Evolutionary conservation across 2,797 vertebrate species (phyloP).

Genomic region (Tragelaphus eurycerus): DNA sequence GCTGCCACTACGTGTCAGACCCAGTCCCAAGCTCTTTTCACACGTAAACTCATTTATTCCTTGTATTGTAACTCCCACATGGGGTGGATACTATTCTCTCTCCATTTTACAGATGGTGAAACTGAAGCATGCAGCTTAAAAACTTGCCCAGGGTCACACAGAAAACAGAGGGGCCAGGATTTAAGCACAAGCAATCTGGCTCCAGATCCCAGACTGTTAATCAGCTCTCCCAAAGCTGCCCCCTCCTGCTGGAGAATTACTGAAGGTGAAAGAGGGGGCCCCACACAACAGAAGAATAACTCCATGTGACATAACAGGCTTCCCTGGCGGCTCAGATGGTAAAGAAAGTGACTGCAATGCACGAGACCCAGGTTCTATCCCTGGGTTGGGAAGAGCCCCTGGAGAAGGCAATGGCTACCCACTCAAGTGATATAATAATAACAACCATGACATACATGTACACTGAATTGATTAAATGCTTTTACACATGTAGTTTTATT

Average conservation of each 20-base stretch:
- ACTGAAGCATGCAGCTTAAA: background rate
- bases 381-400: background rate
- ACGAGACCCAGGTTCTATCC: fast-evolving
- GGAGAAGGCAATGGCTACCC: background rate
- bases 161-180: background rate
- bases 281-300: background rate
- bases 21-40: background rate
- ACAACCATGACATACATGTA: background rate
- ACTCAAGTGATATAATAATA: background rate
- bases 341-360: background rate
- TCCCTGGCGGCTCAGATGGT: background rate
- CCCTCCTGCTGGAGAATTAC: background rate
- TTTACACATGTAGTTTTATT: background rate
- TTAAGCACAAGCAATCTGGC: background rate
- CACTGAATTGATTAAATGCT: background rate
- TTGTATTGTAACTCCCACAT: background rate
- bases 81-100: background rate
- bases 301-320: background rate
- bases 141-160: background rate
- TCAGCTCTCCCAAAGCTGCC: background rate
- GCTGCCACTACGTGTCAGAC: background rate
- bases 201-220: background rate
- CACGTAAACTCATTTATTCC: background rate
- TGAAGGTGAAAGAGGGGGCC: background rate
- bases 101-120: background rate